Percentiles rank a stretch among this genome's conserved stretches.
These are phyloP conservation scores for Echinops telfairi DNA, from an alignment of 2,113 vertebrate genomes.

Conservation along the genomic window DNA sequence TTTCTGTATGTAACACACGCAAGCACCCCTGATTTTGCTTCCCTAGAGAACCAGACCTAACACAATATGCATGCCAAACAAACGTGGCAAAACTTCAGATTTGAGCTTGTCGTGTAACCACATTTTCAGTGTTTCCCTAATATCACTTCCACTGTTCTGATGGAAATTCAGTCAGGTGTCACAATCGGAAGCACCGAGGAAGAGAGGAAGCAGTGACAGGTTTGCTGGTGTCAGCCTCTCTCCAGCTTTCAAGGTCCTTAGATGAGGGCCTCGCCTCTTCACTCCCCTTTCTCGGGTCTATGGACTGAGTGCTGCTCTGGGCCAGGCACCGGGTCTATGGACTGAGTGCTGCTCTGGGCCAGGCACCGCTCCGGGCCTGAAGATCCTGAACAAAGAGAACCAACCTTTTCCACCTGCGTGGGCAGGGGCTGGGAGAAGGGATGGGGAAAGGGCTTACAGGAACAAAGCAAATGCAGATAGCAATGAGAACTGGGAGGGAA, in stretches of 20 bases:
- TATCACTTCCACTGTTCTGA: background rate
- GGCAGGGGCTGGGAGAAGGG: background rate
- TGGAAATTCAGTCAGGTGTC: background rate
- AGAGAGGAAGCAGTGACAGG: background rate
- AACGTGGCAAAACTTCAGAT: background rate
- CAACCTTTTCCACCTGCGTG: no score
- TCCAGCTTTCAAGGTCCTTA: background rate
- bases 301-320: no score
- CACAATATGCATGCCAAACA: background rate
- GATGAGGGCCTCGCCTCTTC: background rate
- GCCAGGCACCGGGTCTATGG: no score
- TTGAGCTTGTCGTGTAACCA: background rate
- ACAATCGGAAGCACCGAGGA: background rate
- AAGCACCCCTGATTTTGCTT: no score
- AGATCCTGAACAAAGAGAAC: no score
- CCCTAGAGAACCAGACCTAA: no score
- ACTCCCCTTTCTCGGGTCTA: background rate
- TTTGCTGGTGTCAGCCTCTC: background rate
- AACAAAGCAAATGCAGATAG: background rate
- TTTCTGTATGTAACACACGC: no score
- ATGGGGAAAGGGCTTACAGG: background rate
- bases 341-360: no score
- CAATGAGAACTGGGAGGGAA: background rate
- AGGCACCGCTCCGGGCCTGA: no score
- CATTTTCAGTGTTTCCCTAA: background rate